phyloP scores from a whole-genome alignment of 1,140 invertebrate species.

The Hestina assimilis region DNA sequence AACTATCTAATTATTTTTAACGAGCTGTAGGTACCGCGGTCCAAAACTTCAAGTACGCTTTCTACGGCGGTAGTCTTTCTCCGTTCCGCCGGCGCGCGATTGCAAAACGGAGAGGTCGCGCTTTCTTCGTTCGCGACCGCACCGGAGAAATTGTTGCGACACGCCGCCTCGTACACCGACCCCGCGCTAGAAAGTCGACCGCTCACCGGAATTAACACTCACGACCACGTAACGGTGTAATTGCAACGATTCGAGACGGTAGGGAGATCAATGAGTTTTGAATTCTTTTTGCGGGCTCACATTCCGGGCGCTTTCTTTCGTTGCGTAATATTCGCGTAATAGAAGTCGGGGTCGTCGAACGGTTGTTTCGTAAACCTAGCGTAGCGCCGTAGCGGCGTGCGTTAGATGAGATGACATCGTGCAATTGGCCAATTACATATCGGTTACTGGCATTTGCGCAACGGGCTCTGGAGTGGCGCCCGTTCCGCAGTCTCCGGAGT shows the following conservation, averaged over 20 bases:
- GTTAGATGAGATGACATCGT: conserved; percentile 26
- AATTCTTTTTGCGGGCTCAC: conserved; percentile 59
- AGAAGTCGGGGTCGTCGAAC: conserved; percentile 57
- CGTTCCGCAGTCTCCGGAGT: conserved; percentile 64
- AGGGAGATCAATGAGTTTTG: conserved; percentile 63
- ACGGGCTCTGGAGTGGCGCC: conserved; percentile 60
- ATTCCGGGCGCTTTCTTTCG: conserved; percentile 65
- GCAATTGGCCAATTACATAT: conserved; percentile 53
- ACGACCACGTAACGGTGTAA: conserved; percentile 72
- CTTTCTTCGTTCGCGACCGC: conserved; percentile 77
- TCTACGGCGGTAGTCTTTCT: conserved; percentile 58
- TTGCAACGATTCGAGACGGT: conserved; percentile 66
- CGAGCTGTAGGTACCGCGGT: background rate
- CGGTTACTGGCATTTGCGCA: conserved; percentile 49
- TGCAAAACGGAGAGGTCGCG: conserved; percentile 75
- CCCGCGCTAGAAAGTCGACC: conserved; percentile 77
- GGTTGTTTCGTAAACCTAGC: conserved; percentile 47
- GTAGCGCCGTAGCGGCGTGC: conserved; percentile 24
- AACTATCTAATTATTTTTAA: conserved; percentile 9
- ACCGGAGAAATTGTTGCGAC: conserved; percentile 77
- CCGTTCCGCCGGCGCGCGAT: conserved; percentile 49
- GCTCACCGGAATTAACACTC: conserved; percentile 73
- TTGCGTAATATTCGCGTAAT: conserved; percentile 68
- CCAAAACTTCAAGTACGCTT: conserved; percentile 40
- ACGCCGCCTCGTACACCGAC: conserved; percentile 72